A percentile compares a stretch with the other conserved stretches of the same genome.
phyloP scores from a whole-genome alignment of 2,888 invertebrate species.

The Polyommatus iphigenia region DNA sequence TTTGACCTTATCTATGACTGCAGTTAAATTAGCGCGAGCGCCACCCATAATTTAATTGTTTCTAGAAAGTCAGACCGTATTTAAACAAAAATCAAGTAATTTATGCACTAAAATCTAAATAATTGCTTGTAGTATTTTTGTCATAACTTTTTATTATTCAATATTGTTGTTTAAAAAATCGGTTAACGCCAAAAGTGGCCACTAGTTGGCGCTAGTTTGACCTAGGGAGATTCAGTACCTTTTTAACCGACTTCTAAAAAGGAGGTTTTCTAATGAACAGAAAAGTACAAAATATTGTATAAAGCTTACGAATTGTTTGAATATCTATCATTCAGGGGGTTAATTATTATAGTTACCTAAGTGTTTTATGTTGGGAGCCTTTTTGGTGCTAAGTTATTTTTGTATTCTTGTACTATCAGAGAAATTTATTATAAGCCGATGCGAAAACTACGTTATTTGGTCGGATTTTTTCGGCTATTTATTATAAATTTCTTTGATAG shows the following conservation, averaged over 20 bases:
- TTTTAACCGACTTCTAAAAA: background rate
- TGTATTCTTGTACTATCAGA: too few relatives aligned
- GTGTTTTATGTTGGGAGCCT: background rate
- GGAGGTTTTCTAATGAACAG: too few relatives aligned
- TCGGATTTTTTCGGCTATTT: too few relatives aligned
- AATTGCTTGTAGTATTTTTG: background rate
- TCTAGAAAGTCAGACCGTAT: too few relatives aligned
- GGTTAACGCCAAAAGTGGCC: background rate
- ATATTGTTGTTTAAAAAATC: background rate
- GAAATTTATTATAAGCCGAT: too few relatives aligned
- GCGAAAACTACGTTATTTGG: too few relatives aligned
- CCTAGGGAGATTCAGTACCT: background rate
- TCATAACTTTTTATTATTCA: background rate
- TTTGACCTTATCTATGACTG: background rate
- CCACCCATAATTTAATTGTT: too few relatives aligned
- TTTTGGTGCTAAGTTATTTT: background rate
- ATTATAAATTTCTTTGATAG: too few relatives aligned
- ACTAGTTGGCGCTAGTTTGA: background rate
- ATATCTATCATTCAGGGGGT: background rate
- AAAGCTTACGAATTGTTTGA: background rate
- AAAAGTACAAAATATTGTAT: background rate
- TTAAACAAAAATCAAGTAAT: too few relatives aligned
- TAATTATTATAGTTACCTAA: background rate
- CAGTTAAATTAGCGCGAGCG: too few relatives aligned
- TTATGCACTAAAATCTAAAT: too few relatives aligned